phyloP scores from a whole-genome alignment of 2,888 invertebrate species.

The Notocelia uddmanniana region DNA sequence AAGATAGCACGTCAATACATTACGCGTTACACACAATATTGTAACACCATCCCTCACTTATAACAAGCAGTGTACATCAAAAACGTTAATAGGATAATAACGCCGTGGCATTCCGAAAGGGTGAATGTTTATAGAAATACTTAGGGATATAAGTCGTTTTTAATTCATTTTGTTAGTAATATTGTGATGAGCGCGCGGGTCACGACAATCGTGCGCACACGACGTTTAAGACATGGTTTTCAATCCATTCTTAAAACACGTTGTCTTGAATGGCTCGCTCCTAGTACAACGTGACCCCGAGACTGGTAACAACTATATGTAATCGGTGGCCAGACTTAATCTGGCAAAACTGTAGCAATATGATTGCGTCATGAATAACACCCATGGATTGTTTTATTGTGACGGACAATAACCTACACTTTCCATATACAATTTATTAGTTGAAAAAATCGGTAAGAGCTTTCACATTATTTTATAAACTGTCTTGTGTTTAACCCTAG shows the following conservation, averaged over 20 bases:
- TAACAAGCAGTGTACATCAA: conserved; percentile 26
- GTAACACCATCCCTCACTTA: not conserved
- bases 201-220: conserved; percentile 66
- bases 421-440: conserved; percentile 36
- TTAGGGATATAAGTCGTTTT: not conserved
- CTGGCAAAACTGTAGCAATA: not conserved
- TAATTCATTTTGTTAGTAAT: not conserved
- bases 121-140: not conserved
- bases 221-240: conserved; percentile 57
- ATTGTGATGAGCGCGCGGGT: conserved; percentile 53
- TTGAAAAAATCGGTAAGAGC: conserved; percentile 18
- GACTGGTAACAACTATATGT: not conserved
- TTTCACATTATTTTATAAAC: conserved; percentile 15
- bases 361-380: conserved; percentile 6
- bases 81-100: conserved; percentile 17
- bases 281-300: not conserved
- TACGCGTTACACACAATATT: conserved; percentile 14
- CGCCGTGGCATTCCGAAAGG: not conserved
- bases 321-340: not conserved
- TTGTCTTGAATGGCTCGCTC: not conserved
- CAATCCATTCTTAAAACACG: not conserved
- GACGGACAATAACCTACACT: conserved; percentile 46
- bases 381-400: conserved; percentile 61
- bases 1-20: conserved; percentile 11
- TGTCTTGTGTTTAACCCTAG: not conserved